phyloP scores from a whole-genome alignment of 2,113 vertebrate genomes.

The Dermatemys mawii region DNA sequence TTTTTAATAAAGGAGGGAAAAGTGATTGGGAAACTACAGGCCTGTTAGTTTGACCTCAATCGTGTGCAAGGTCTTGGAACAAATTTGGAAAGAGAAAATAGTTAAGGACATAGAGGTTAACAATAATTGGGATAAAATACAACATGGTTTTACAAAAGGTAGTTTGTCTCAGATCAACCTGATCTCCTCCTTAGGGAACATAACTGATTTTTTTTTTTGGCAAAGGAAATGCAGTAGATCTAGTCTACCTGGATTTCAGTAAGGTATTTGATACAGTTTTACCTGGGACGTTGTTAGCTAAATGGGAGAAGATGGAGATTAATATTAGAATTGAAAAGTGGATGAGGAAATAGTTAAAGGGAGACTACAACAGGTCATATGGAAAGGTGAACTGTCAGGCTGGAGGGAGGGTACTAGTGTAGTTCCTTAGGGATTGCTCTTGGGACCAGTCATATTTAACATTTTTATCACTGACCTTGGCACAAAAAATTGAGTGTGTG shows the following conservation, averaged over 20 bases:
- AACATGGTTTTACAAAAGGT: neutral
- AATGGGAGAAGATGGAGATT: neutral
- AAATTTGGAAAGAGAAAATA: neutral
- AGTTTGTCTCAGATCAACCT: neutral
- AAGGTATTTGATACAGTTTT: neutral
- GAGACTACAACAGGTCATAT: neutral
- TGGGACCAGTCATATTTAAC: neutral
- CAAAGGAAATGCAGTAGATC: neutral
- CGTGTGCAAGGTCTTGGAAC: neutral
- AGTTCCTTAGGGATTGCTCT: neutral
- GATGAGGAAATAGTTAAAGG: neutral
- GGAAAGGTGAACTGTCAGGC: neutral
- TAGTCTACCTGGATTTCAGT: neutral
- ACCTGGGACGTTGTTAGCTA: neutral
- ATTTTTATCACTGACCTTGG: neutral
- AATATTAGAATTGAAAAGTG: neutral
- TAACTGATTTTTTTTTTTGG: neutral
- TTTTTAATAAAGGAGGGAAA: neutral
- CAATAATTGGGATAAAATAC: neutral
- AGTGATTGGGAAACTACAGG: neutral
- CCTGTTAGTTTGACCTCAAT: neutral
- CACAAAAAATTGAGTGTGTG: neutral
- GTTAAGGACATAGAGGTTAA: neutral
- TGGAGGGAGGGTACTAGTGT: neutral
- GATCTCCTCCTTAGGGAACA: neutral